Evolutionary conservation across 2,113 vertebrate species (phyloP).

Genomic region (Crypturellus undulatus): DNA sequence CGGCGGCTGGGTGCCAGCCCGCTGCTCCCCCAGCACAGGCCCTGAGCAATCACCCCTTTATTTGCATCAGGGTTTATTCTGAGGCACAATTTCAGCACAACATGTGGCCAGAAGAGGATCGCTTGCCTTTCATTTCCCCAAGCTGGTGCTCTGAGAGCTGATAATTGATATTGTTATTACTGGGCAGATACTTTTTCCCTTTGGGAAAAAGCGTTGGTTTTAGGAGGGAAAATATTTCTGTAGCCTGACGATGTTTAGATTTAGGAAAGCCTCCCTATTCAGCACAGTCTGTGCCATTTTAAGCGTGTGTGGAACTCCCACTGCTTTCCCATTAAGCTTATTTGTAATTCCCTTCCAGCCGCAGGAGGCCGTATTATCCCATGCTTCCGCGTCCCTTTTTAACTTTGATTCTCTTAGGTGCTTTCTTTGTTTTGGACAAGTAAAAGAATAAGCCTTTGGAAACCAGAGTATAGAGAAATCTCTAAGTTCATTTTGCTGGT

Average conservation of each 20-base stretch:
- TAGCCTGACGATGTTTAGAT: neutral
- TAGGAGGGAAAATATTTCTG: neutral
- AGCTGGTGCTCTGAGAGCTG: neutral
- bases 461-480: neutral
- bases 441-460: neutral
- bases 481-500: neutral
- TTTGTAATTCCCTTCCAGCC: neutral
- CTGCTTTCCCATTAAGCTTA: constrained; percentile 1
- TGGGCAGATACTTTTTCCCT: neutral
- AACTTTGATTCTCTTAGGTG: neutral
- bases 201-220: neutral
- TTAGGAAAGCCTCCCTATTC: neutral
- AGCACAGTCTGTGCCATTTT: neutral
- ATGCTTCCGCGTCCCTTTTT: neutral
- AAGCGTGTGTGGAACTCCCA: neutral
- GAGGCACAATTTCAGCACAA: neutral
- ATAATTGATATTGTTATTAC: neutral
- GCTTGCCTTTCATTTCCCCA: neutral
- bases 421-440: neutral
- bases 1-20: too few species aligned
- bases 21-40: too few species aligned
- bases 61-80: neutral
- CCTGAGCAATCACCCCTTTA: neutral
- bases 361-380: neutral
- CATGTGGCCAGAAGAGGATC: too few species aligned